Base-by-base conservation (phyloP, 2,797 vertebrate genomes). In the Philypnodon macrostomus region DNA sequence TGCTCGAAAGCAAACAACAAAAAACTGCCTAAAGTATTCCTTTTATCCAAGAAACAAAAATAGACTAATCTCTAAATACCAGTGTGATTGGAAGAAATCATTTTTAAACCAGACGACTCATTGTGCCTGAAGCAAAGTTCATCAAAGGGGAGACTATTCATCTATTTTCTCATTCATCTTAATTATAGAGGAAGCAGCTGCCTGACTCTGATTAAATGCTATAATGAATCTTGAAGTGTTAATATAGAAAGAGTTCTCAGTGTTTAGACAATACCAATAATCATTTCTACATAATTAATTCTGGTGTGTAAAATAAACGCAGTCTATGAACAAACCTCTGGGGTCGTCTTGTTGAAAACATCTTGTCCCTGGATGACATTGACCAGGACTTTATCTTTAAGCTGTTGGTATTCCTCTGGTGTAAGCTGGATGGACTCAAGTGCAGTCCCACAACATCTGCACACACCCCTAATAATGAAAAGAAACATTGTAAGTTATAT, bases 281-380 rank as follows among this genome's bases (percentile, higher is more conserved):
- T n/a, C n/a, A n/a, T n/a, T n/a, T n/a, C n/a, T n/a, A n/a, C n/a
- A n/a, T n/a, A n/a, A n/a, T n/a, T n/a, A n/a, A n/a, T n/a, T n/a
- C n/a, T n/a, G n/a, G n/a, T n/a, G n/a, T n/a, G n/a, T n/a, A 14
- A 23, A 23, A 13, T 23, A 39, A 14, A 39, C n/a, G 3, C 9
- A 26, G 15, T 47, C 27, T 23, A 15, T 30, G 16, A 18, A 45
- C 34, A 23, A 23, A 47, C 96, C 92, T 93, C 49, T 4, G 95
- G 95, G 17, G 88, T 97, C 1, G 95, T 97, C 84, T 97, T 98
- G 10, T 77, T 91, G 35, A 94, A 99, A 57, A 91, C 82, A 58
- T 98, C 94, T 21, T 11, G 68, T 17, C 94, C 96, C 62, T 93
- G 83, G 41, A 99, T 95, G 64, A 99, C 81, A 0, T 94, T 88